Evolutionary conservation across 1,140 invertebrate species (phyloP).

Genomic region (Chymomyza costata): DNA sequence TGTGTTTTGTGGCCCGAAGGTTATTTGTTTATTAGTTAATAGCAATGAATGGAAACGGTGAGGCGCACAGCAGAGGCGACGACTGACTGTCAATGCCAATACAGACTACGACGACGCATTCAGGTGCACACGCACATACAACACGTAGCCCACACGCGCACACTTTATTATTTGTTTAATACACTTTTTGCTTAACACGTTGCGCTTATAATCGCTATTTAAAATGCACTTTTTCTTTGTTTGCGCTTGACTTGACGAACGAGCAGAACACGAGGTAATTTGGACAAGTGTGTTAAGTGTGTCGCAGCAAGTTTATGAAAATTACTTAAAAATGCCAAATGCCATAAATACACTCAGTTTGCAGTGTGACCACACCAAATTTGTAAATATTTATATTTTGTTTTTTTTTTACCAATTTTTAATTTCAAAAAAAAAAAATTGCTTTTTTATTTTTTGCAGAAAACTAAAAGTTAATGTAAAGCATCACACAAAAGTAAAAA

Average conservation of each 20-base stretch:
- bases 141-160: slow-evolving; percentile 34
- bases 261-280: slow-evolving; percentile 65
- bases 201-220: slow-evolving; percentile 51
- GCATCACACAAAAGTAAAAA: too few relatives aligned
- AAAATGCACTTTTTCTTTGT: slow-evolving; percentile 72
- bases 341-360: too few relatives aligned
- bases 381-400: too few relatives aligned
- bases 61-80: slow-evolving; percentile 27
- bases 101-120: slow-evolving; percentile 33
- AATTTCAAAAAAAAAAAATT: too few relatives aligned
- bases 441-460: too few relatives aligned
- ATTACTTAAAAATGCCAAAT: too few relatives aligned
- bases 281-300: slow-evolving; percentile 8
- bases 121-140: slow-evolving; percentile 30
- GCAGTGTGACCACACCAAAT: too few relatives aligned
- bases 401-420: too few relatives aligned
- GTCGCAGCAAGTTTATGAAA: too few relatives aligned
- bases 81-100: slow-evolving; percentile 59
- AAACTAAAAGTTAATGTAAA: too few relatives aligned
- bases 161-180: slow-evolving; percentile 34
- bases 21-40: slow-evolving; percentile 73
- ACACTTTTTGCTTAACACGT: slow-evolving; percentile 24
- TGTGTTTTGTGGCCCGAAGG: slow-evolving; percentile 50
- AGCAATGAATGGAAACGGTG: slow-evolving; percentile 43
- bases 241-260: too few relatives aligned